Percentiles rank a stretch among this genome's conserved stretches.
Conservation (phyloP, 2,797 vertebrate genomes). For the Cossypha polioptera region DNA sequence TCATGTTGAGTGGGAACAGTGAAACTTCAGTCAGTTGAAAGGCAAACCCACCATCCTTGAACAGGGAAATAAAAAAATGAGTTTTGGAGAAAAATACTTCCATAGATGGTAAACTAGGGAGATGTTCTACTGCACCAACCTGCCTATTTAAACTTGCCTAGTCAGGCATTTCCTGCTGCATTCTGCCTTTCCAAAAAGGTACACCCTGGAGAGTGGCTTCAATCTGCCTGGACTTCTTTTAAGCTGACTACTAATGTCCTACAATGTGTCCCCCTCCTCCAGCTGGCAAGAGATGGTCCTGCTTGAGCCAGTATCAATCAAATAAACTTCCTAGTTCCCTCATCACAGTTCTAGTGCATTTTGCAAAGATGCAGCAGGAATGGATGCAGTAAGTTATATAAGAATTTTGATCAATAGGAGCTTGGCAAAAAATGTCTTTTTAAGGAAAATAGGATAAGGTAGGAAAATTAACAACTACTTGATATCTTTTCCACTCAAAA, state of each 20-base stretch:
- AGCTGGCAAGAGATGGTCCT: not conserved
- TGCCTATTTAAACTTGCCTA: not conserved
- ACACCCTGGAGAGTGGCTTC: not conserved
- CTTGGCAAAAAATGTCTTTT: not conserved
- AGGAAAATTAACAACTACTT: not conserved
- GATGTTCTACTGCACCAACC: not conserved
- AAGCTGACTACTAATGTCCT: not conserved
- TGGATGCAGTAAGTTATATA: not conserved
- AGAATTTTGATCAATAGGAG: not conserved
- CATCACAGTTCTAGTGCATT: not conserved
- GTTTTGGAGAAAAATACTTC: not conserved
- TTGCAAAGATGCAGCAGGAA: not conserved
- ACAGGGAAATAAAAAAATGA: not conserved
- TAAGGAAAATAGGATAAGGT: not conserved
- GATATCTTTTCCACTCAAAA: not conserved
- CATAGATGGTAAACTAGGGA: not conserved
- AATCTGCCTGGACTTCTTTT: accelerated
- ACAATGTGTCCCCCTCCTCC: not conserved
- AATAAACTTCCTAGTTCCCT: not conserved
- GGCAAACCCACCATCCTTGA: not conserved
- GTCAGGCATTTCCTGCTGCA: not conserved
- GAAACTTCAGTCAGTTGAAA: not conserved
- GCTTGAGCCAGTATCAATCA: not conserved
- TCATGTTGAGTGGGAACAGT: not conserved
- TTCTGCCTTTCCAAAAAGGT: not conserved